A percentile compares a stretch with the other conserved stretches of the same genome.
phyloP scores from a whole-genome alignment of 2,888 invertebrate species.

The Macaria liturata region DNA sequence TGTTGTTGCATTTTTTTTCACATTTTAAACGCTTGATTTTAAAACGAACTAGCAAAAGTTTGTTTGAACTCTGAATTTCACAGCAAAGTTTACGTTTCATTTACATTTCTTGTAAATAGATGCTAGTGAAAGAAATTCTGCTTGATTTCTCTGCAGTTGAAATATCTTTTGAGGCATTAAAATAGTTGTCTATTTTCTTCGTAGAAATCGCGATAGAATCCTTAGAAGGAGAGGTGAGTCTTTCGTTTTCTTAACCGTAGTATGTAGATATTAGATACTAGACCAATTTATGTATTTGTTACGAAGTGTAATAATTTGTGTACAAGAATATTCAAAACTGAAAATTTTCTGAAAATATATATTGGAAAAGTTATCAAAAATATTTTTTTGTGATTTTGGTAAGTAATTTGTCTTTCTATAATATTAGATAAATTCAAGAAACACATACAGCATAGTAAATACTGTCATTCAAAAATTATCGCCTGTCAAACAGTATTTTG shows the following conservation, averaged over 20 bases:
- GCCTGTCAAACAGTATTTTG: slow-evolving; percentile 29
- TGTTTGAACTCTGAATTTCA: slow-evolving; percentile 40
- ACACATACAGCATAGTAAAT: too few species aligned
- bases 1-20: slow-evolving; percentile 53
- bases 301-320: too few species aligned
- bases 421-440: too few species aligned
- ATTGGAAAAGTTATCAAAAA: too few species aligned
- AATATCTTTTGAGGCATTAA: background rate
- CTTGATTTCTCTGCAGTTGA: slow-evolving; percentile 3
- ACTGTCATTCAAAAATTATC: slow-evolving; percentile 15
- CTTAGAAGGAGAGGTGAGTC: background rate
- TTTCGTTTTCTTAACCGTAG: too few species aligned
- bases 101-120: slow-evolving; percentile 29
- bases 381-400: too few species aligned
- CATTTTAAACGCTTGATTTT: slow-evolving; percentile 49
- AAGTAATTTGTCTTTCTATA: too few species aligned
- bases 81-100: slow-evolving; percentile 34
- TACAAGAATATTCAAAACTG: too few species aligned
- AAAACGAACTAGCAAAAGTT: slow-evolving; percentile 24
- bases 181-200: too few species aligned
- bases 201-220: background rate
- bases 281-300: too few species aligned
- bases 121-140: slow-evolving; percentile 8
- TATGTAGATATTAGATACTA: too few species aligned
- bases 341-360: too few species aligned